Conservation (phyloP, 2,888 invertebrate species). For the Scrobipalpa costella region DNA sequence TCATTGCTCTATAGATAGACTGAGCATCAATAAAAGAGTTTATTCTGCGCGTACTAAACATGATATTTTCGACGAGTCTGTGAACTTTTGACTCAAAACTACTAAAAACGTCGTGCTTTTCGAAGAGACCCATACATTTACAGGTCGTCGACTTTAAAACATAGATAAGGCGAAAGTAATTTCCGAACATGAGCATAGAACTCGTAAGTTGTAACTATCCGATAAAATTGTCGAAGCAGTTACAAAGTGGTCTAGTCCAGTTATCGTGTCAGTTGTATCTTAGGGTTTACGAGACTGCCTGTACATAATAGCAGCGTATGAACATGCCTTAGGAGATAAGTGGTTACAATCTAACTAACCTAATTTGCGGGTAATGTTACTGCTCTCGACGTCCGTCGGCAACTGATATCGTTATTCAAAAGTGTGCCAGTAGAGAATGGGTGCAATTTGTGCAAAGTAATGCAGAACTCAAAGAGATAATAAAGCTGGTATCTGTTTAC, state of each 20-base stretch:
- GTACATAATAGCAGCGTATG: constrained; percentile 34
- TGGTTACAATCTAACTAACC: constrained; percentile 65
- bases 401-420: constrained; percentile 57
- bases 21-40: neutral
- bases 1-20: constrained; percentile 36
- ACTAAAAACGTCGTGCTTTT: neutral
- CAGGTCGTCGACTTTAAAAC: constrained; percentile 21
- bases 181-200: constrained; percentile 26
- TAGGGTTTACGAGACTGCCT: constrained; percentile 32
- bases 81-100: neutral
- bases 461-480: constrained; percentile 20
- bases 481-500: neutral
- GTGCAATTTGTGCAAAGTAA: constrained; percentile 41
- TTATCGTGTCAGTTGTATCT: constrained; percentile 27
- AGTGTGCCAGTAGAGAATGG: constrained; percentile 54
- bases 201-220: constrained; percentile 19
- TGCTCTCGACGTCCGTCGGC: constrained; percentile 57
- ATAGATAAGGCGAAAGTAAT: constrained; percentile 23
- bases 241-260: constrained; percentile 22
- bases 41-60: neutral
- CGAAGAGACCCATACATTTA: constrained; percentile 1
- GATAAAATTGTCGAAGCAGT: constrained; percentile 26
- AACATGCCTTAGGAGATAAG: constrained; percentile 59
- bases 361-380: constrained; percentile 63
- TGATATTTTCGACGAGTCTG: neutral